A percentile compares a stretch with the other conserved stretches of the same genome.
phyloP scores from a whole-genome alignment of 2,113 vertebrate genomes.

The Podiceps cristatus region DNA sequence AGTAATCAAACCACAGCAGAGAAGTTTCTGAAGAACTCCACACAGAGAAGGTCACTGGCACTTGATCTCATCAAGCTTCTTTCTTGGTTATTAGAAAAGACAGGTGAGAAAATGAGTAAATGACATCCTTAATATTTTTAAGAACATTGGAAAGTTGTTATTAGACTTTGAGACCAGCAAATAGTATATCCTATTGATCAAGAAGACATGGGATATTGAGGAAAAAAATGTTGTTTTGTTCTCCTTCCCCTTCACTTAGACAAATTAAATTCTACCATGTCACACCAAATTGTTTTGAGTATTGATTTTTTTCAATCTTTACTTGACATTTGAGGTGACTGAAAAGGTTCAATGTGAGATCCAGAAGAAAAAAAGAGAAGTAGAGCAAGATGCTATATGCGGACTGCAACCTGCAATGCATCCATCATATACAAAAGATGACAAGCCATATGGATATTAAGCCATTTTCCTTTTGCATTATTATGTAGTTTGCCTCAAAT shows the following conservation, averaged over 20 bases:
- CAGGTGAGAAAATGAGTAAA: constrained; percentile 15
- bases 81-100: constrained; percentile 35
- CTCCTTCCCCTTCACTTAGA: constrained; percentile 7
- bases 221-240: background rate
- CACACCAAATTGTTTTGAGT: constrained; percentile 2
- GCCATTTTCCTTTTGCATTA: background rate
- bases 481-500: background rate
- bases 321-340: constrained; percentile 46
- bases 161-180: background rate
- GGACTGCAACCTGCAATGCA: background rate
- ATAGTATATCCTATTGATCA: background rate
- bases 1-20: constrained; percentile 15
- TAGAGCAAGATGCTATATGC: background rate
- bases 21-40: background rate
- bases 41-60: background rate
- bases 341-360: background rate
- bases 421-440: background rate
- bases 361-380: background rate
- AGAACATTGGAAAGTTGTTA: background rate
- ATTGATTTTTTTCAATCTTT: constrained; percentile 51
- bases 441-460: background rate
- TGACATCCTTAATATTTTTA: background rate
- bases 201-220: background rate
- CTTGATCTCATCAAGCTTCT: constrained; percentile 13
- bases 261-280: constrained; percentile 36